Evolutionary conservation across 2,113 vertebrate species (phyloP), one percentile per base, ranked within the genome.

Genomic region (Varanus komodoensis): DNA sequence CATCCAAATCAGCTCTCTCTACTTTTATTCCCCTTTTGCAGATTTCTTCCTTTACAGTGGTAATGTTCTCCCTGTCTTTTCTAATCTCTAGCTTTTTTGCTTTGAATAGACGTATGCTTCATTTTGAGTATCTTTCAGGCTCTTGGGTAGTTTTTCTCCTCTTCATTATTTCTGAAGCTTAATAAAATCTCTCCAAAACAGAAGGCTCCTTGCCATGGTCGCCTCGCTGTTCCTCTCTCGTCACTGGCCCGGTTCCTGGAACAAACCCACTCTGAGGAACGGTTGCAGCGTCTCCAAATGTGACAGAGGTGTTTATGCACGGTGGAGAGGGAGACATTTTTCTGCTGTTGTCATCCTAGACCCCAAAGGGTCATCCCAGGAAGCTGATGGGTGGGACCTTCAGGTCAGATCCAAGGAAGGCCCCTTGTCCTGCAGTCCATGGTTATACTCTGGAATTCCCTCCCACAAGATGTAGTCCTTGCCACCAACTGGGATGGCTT

Each of bases 131-230:
- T 73, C 80, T 48, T 48, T 89, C 21, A 48, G 38, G 34, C 17
- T 32, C 25, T 61, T 74, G 73, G 71, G 50, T 71, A 54, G 38
- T 44, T 44, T 7, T 44, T 67, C 15, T 11, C 44, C 11, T 29
- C 3, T 9, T 68, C 57, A 68, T 64, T 38, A 38, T 64, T 87
- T 77, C 86, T 57, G 67, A 78, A 78, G 21, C 34, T 78, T 25
- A 87, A 87, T 87, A 87, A 87, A 87, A 38, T 87, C 27, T 61
- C 38, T 87, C 8, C 14, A 87, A 68, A 74, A 32, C 48, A 52
- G 64, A 38, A 48, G 29, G 2, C 52, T 71, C 44, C 25, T 34
- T 38, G 57, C 17, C 1, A 8, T 44, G 23, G 38, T 69, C 44
- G 8, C 25, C 64, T 32, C 71, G 27, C 83, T 17, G 6, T 34